Percentiles rank a stretch among this genome's conserved stretches.
phyloP scores from a whole-genome alignment of 2,797 vertebrate species.

The Monodelphis domestica region DNA sequence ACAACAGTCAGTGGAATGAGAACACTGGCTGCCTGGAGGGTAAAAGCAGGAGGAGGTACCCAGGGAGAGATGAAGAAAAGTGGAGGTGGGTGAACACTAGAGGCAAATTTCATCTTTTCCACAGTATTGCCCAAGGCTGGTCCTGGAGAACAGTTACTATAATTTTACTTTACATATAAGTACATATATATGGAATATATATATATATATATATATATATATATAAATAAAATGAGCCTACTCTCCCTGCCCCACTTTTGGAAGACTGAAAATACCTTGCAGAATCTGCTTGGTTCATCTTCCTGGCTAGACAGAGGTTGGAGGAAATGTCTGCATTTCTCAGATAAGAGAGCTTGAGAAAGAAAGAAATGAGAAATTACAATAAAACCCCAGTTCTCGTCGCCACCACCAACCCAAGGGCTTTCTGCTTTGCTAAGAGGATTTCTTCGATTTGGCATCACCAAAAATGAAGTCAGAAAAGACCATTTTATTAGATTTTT shows the following conservation, averaged over 20 bases:
- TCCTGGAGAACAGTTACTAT: background rate
- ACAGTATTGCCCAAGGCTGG: background rate
- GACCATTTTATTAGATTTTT: background rate
- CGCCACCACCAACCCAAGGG: background rate
- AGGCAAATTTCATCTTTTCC: background rate
- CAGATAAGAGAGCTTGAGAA: background rate
- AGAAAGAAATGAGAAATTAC: background rate
- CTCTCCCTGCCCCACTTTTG: background rate
- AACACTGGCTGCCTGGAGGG: background rate
- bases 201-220: background rate
- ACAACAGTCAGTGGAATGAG: background rate
- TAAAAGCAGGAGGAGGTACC: background rate
- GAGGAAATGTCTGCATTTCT: background rate
- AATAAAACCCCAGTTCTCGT: background rate
- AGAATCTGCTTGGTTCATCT: background rate
- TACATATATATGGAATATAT: background rate
- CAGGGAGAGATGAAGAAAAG: background rate
- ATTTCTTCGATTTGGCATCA: background rate
- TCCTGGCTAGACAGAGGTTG: background rate
- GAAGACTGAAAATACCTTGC: background rate
- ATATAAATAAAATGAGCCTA: background rate
- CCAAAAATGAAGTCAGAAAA: slow-evolving; percentile 21
- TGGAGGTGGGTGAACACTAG: background rate
- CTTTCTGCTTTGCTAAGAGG: background rate
- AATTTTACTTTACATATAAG: background rate